Conservation (phyloP, 2,113 vertebrate species). For the Malaclemys terrapin region DNA sequence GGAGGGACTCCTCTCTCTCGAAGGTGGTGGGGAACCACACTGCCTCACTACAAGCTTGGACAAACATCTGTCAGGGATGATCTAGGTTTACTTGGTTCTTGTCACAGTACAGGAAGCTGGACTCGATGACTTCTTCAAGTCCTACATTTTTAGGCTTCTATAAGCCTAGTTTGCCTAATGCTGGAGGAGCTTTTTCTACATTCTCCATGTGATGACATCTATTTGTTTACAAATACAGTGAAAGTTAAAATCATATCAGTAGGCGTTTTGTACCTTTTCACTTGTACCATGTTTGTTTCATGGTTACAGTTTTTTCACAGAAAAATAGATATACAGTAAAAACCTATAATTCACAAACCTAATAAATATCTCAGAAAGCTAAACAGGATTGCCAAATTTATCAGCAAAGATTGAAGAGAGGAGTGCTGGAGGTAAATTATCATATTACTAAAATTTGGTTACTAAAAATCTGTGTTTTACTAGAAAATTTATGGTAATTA, state of each 20-base stretch:
- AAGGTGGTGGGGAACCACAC: no score
- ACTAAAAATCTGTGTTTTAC: not conserved
- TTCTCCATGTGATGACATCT: not conserved
- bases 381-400: not conserved
- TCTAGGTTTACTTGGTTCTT: no score
- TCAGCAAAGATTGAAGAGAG: not conserved
- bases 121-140: not conserved
- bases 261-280: not conserved
- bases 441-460: not conserved
- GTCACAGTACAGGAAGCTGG: no score
- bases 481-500: not conserved
- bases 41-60: no score
- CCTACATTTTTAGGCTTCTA: not conserved
- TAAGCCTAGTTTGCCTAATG: not conserved
- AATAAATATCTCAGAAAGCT: not conserved
- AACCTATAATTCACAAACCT: not conserved
- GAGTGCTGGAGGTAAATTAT: not conserved
- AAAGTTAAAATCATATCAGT: not conserved
- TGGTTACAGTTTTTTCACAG: not conserved
- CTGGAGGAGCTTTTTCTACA: not conserved
- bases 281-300: not conserved
- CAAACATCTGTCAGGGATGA: no score
- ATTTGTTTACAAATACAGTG: not conserved
- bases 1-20: no score
- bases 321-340: not conserved